These are phyloP conservation scores for Dipodomys merriami DNA, from an alignment of 2,113 vertebrate genomes.

Conservation along the genomic window DNA sequence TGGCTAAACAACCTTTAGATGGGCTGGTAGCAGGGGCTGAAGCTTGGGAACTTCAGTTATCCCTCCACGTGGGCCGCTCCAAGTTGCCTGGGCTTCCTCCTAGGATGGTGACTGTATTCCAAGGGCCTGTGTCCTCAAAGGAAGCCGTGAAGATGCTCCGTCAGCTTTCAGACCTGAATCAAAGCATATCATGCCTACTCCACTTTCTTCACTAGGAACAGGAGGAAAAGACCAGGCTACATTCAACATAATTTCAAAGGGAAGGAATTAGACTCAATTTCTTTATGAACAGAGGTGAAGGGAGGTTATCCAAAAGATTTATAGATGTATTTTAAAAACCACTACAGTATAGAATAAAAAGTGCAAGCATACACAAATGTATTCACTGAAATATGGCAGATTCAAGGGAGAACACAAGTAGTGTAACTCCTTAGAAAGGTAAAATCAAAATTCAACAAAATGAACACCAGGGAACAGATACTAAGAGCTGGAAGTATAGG, in stretches of 20 bases:
- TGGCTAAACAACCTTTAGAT: neutral
- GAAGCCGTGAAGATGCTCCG: neutral
- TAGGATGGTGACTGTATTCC: neutral
- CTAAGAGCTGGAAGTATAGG: no score
- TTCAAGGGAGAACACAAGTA: no score
- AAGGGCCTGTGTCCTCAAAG: neutral
- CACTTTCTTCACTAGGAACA: neutral
- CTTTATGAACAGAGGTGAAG: neutral
- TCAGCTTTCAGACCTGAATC: neutral
- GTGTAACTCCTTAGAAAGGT: no score
- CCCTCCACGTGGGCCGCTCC: accelerated
- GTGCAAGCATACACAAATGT: no score
- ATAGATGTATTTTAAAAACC: neutral
- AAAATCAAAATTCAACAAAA: no score
- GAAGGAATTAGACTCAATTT: neutral
- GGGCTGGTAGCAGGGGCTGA: neutral
- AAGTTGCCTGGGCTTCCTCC: neutral
- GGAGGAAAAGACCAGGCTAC: neutral
- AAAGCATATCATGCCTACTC: no score
- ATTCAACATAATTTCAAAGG: neutral
- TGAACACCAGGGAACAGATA: no score
- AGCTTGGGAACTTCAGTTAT: neutral
- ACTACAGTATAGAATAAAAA: neutral
- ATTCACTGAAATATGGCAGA: no score
- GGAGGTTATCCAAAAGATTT: neutral